Base-by-base conservation (phyloP, 1,140 invertebrate genomes). In the Tyrophagus putrescentiae region DNA sequence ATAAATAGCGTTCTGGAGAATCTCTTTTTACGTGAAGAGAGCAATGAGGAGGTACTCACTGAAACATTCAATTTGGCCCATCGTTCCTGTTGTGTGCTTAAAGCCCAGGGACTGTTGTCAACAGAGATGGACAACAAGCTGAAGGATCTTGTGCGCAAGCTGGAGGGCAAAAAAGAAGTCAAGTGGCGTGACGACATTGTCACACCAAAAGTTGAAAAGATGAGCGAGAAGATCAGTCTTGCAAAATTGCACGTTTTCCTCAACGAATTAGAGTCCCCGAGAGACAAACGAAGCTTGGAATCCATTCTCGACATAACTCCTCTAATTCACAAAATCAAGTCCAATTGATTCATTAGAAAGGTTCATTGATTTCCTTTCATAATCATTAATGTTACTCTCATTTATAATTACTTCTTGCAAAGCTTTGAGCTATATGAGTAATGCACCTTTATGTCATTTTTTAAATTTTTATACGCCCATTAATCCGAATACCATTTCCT, bases 131-230 rank as follows among this genome's bases (percentile, higher is more conserved):
- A 63, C 27, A 32, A 23, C n/a, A n/a, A 57, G 32, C 60, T 39
- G 34, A 7, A 21, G 13, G 23, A 34, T 18, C 6, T 64, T 25
- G 9, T 33, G 5, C 34, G 45, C n/a, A 50, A 32, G 42, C 13
- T 64, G 3, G 62, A 63, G 18, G 63, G 63, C 9, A 64, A 64
- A 52, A 64, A 64, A 25, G 54, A 13, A 28, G 63, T 64, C 7
- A 50, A 59, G 16, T 64, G 63, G 63, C 23, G 42, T 13, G 63
- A 64, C 48, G 34, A 64, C 53, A 61, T 50, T 21, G 16, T 9
- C 41, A 31, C 57, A 7, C 48, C 57, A 25, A 44, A 11, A 1
- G n/a, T 59, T 11, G 32, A 1, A 1, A 59, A 45, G 34, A 41
- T 3, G 6, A 59, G 50, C 32, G 39, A 50, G 2, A 13, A 45